Base-by-base conservation (phyloP, 2,113 vertebrate genomes). In the Istiophorus platypterus region DNA sequence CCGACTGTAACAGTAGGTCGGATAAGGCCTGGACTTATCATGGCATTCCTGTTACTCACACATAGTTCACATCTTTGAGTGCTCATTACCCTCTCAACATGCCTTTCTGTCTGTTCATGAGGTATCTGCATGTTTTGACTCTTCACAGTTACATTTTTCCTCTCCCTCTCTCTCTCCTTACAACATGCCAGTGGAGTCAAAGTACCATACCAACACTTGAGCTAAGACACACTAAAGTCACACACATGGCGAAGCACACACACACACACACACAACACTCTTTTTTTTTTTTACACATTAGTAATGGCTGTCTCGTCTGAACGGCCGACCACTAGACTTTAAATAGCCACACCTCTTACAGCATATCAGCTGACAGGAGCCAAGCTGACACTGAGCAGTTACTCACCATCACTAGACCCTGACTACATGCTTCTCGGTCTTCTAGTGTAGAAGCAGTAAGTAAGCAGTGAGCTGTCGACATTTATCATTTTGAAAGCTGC, bases 121-220 rank as follows among this genome's bases (percentile, higher is more conserved):
- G 31, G 12, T 73, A 62, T 76, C 64, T 31, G 73, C 59, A 20
- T 58, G 61, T 70, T 51, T 67, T 47, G 61, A 15, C 22, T 58
- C 70, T 29, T 78, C 59, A 57, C 57, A n/a, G 68, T 69, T 42
- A 24, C 7, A 24, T n/a, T 65, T 49, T 75, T 77, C 22, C 8
- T 65, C 64, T 52, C 64, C 18, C 79, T 58, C 64, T 29, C 27
- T 27, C 54, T 83, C 56, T 80, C 10, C 58, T 37, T 54, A 57
- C 74, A 67, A 47, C 86, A 90, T 87, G 71, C 81, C 82, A 84
- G 41, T 2, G 47, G 78, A 88, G 85, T 81, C 83, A 87, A 67
- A 86, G 75, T 73, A 31, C 80, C 82, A 72, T 54, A 72, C 67
- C 61, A 80, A 65, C 81, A 73, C 84, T 75, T 87, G 82, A 72